A percentile compares a stretch with the other conserved stretches of the same genome.
Conservation (phyloP, 92 coral and sea anemone species). For the Siderastrea radians region DNA sequence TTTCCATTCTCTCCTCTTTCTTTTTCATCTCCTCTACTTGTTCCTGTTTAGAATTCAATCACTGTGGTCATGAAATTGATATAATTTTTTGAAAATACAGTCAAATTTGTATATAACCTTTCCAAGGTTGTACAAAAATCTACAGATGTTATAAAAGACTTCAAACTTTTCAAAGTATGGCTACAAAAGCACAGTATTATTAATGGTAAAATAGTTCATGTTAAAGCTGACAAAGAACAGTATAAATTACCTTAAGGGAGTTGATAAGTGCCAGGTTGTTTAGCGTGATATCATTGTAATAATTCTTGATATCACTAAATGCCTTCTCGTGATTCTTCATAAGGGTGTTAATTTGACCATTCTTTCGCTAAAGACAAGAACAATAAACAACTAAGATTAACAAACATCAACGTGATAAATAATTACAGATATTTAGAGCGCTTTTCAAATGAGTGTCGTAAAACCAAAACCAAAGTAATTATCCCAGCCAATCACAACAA, state of each 20-base stretch:
- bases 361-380: slow-evolving; percentile 83
- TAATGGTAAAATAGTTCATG: too few relatives aligned
- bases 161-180: too few relatives aligned
- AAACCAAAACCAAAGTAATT: too few relatives aligned
- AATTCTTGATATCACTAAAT: slow-evolving; percentile 98
- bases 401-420: background rate
- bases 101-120: too few relatives aligned
- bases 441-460: too few relatives aligned
- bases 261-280: slow-evolving; percentile 97
- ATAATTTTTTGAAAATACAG: too few relatives aligned
- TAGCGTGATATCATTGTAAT: slow-evolving; percentile 98
- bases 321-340: slow-evolving; percentile 99
- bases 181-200: too few relatives aligned
- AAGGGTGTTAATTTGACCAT: slow-evolving; percentile 97
- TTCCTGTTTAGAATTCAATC: slow-evolving; percentile 65
- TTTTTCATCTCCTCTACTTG: slow-evolving; percentile 99
- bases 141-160: too few relatives aligned
- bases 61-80: too few relatives aligned
- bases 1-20: slow-evolving; percentile 99
- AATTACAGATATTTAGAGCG: background rate
- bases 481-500: too few relatives aligned
- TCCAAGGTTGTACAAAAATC: too few relatives aligned
- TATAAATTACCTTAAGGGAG: slow-evolving; percentile 87
- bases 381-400: slow-evolving; percentile 1
- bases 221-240: background rate